Conservation (phyloP, 2,113 vertebrate species). For the Campylorhamphus procurvoides region DNA sequence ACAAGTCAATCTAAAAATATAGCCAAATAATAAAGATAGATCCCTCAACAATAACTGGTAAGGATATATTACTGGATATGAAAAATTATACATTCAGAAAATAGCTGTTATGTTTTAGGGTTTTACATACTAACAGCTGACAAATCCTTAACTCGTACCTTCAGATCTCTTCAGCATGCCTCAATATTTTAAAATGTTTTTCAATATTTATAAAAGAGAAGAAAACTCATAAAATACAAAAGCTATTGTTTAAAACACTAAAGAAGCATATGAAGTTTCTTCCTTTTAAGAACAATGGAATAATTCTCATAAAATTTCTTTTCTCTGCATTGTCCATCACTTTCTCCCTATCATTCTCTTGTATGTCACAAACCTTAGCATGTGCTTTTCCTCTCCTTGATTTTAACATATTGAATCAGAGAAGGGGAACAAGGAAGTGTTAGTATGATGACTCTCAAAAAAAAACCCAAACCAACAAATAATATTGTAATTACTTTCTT, state of each 20-base stretch:
- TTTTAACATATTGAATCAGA: background rate
- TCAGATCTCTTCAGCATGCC: background rate
- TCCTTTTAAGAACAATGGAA: background rate
- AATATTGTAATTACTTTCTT: background rate
- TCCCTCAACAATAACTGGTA: background rate
- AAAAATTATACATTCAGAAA: constrained; percentile 31
- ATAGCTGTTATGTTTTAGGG: background rate
- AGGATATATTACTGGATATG: background rate
- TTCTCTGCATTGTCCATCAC: background rate
- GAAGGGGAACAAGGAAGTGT: background rate
- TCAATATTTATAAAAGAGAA: background rate
- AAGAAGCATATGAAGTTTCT: background rate
- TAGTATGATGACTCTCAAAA: fast-evolving
- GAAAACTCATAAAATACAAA: background rate
- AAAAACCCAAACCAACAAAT: background rate
- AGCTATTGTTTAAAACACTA: background rate
- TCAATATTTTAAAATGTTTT: background rate
- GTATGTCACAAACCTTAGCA: background rate
- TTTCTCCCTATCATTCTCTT: background rate
- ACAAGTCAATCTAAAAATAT: constrained; percentile 34
- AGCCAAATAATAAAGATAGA: constrained; percentile 34
- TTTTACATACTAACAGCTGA: background rate
- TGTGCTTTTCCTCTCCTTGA: background rate
- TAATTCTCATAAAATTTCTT: background rate
- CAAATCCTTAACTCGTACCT: background rate